Conservation (phyloP, 2,888 invertebrate species). For the Amiota communis region DNA sequence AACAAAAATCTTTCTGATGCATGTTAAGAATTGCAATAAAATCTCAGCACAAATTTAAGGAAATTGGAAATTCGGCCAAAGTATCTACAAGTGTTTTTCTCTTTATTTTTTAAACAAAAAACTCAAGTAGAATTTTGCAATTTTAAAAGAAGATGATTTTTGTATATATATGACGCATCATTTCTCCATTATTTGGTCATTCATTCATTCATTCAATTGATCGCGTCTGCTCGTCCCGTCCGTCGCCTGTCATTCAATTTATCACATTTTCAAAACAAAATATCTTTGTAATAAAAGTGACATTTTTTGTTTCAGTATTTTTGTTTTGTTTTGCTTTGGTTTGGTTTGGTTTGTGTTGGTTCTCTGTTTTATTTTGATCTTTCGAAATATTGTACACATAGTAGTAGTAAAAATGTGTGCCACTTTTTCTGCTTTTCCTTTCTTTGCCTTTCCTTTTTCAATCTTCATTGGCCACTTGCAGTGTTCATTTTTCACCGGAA, state of each 20-base stretch:
- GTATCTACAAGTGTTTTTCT: neutral
- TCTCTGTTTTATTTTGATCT: neutral
- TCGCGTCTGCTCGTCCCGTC: neutral
- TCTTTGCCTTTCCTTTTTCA: no score
- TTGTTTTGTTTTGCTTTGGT: neutral
- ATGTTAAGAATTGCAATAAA: constrained; percentile 13
- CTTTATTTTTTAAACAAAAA: neutral
- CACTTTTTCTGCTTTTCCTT: neutral
- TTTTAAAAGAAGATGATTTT: neutral
- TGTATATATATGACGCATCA: constrained; percentile 8
- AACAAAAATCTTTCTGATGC: neutral
- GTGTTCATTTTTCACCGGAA: constrained; percentile 30
- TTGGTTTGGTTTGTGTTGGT: neutral
- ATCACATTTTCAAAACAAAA: constrained; percentile 27
- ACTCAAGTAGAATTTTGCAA: constrained; percentile 4
- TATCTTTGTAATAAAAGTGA: constrained; percentile 22
- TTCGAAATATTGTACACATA: constrained; percentile 7
- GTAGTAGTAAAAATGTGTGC: constrained; percentile 13
- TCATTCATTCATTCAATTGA: neutral
- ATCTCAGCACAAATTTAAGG: neutral
- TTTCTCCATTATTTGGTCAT: constrained; percentile 1
- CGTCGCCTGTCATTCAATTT: constrained; percentile 29
- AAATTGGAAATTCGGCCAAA: neutral
- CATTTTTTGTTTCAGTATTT: constrained; percentile 12
- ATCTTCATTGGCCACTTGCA: constrained; percentile 15